Evolutionary conservation across 2,888 invertebrate species (phyloP), one percentile per base, ranked within the genome.

Genomic region (Himalopsyche anomala): DNA sequence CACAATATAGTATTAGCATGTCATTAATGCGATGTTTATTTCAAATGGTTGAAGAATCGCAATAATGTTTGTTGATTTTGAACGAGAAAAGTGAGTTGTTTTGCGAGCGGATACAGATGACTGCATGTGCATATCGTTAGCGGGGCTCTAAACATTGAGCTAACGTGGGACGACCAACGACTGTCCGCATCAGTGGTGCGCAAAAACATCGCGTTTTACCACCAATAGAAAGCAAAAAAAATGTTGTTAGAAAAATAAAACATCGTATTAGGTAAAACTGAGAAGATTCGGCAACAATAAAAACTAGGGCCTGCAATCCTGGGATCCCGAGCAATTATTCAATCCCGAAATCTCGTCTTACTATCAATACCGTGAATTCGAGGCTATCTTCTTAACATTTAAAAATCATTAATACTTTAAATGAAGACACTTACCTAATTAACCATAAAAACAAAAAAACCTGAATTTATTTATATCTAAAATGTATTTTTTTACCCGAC

Each of bases 121-220:
- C 74, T 74, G 74, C 74, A 74, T 74, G 74, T 74, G 74, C 74
- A 74, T 74, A 74, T 74, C 74, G 74, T 74, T 74, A 74, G 74
- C 74, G 74, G 74, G 36, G 74, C 74, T 36, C 74, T 74, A 74
- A 74, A 74, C 74, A 38, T 12, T 12, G 12, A 36, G 15, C 74
- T 74, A 74, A 74, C 74, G 36, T 74, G 74, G 74, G 74, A 74
- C 74, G 74, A 38, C 38, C n/a, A 15, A 74, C 74, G 74, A 74
- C 38, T 74, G 74, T 38, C 38, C 74, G 74, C 74, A 74, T 74
- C 74, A 74, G 38, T 74, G 74, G 74, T 74, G 74, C 74, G 74
- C 74, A 36, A 74, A 74, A 69, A n/a, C 11, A 36, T 38, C 74
- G 74, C 74, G 15, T 28, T 38, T 38, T 38, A 74, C 5, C 36